Evolutionary conservation across 23 tunicate genomes (phyloP).

Genomic region (Oikopleura dioica): DNA sequence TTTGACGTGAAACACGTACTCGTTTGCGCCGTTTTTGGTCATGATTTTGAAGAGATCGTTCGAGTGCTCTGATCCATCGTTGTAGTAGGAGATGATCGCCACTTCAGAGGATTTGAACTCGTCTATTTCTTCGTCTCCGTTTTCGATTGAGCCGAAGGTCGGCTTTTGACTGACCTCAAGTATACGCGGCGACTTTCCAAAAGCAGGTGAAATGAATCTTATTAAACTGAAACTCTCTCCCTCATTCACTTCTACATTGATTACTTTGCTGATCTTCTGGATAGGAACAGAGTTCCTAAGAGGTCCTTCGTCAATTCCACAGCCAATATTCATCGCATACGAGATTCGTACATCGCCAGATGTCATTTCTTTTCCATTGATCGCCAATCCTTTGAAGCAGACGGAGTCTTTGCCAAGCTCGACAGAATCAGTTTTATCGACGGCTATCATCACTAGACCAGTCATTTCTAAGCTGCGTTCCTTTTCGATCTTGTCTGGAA

Average conservation of each 20-base stretch:
- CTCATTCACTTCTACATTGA: not conserved
- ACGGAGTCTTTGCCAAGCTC: no score
- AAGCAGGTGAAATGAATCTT: no score
- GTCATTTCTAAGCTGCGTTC: not conserved
- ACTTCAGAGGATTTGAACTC: not conserved
- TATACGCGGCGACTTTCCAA: no score
- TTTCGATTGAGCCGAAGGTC: no score
- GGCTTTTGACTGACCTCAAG: no score
- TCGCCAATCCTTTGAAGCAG: not conserved
- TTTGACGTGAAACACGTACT: not conserved
- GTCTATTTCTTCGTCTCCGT: no score
- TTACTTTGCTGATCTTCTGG: no score
- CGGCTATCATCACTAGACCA: not conserved
- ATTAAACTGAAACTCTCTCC: no score
- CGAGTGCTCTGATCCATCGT: slow-evolving; percentile 1
- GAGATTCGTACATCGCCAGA: not conserved
- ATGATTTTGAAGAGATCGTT: not conserved
- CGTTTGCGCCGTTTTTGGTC: not conserved
- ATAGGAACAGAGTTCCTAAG: not conserved
- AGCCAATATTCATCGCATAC: not conserved
- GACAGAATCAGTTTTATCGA: no score
- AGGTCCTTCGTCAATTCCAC: slow-evolving; percentile 2
- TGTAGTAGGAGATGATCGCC: not conserved
- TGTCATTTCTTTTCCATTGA: not conserved
- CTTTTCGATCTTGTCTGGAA: not conserved